These are phyloP conservation scores for Rhinophrynus dorsalis DNA, from an alignment of 2,797 vertebrate species.

Conservation along the genomic window DNA sequence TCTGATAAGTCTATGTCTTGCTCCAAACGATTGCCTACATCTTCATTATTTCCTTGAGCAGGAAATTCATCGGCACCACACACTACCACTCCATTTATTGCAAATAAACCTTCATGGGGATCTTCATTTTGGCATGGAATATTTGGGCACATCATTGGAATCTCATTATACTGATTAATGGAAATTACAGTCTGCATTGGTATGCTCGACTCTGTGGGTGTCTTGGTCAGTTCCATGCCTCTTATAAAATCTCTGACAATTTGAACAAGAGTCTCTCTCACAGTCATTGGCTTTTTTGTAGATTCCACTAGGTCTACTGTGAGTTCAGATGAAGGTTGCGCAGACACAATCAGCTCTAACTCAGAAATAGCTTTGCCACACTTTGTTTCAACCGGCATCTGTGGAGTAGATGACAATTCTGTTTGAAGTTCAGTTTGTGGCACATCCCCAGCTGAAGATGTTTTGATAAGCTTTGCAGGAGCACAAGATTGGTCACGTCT, in stretches of 20 bases:
- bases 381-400: fast-evolving
- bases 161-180: conserved; percentile 9
- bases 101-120: background rate
- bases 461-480: conserved; percentile 30
- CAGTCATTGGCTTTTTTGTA: conserved; percentile 50
- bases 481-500: conserved; percentile 55
- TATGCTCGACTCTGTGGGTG: conserved; percentile 41
- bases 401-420: conserved; percentile 31
- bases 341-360: background rate
- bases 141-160: background rate
- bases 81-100: background rate
- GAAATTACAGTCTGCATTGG: background rate
- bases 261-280: conserved; percentile 61
- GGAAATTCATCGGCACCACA: background rate
- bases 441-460: conserved; percentile 3
- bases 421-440: conserved; percentile 51
- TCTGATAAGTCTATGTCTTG: conserved; percentile 40
- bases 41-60: background rate
- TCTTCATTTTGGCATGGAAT: background rate
- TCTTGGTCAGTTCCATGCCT: conserved; percentile 43
- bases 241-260: conserved; percentile 66
- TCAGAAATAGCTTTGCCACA: background rate
- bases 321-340: conserved; percentile 23
- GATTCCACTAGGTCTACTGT: conserved; percentile 38
- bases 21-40: conserved; percentile 41